Evolutionary conservation across 2,113 vertebrate genomes (phyloP), one percentile per base, ranked within the genome.

Genomic region (Puffinus mauretanicus): DNA sequence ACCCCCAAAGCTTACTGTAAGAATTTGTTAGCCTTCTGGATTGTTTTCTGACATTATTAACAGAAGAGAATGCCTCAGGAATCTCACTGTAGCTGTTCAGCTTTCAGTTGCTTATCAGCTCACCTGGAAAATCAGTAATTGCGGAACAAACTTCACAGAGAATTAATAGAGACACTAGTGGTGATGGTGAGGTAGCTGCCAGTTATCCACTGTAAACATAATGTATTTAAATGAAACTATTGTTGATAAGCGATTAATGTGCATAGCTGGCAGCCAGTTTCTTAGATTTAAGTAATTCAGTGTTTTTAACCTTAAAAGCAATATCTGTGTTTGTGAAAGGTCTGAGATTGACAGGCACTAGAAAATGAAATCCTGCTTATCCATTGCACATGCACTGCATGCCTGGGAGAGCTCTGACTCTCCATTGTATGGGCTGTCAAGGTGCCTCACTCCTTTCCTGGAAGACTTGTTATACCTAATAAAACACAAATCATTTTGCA

Each of bases 1-100:
- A 42, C 0, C 0, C 0, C 2, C 5, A 11, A 70, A 7, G 2
- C 3, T 55, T 54, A 34, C 25, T 20, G 2, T 40, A 83, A 82
- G 44, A 85, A 49, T 10, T 61, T 71, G 3, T 61, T 71, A 34
- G 9, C 13, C 6, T 88, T 80, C 27, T 66, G 25, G 3, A 18
- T 58, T 65, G 12, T 65, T 82, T 82, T 70, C 67, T 69, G 27
- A 27, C 29, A 46, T 44, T 69, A n/a, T n/a, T 77, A 66, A 44
- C 13, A 54, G 21, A 62, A 83, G 25, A n/a, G 8, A 44, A 73
- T 73, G 25, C 46, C 42, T 93, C 11, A 29, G 60, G n/a, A 54
- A 51, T 66, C 34, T 34, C 58, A 44, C 16, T 66, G 46, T 72
- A 66, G 36, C 24, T 86, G 32, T 16, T 83, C 34, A 22, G 25